Evolutionary conservation across 2,888 invertebrate genomes (phyloP), one percentile per base, ranked within the genome.

Genomic region (Hoplodrina ambigua): DNA sequence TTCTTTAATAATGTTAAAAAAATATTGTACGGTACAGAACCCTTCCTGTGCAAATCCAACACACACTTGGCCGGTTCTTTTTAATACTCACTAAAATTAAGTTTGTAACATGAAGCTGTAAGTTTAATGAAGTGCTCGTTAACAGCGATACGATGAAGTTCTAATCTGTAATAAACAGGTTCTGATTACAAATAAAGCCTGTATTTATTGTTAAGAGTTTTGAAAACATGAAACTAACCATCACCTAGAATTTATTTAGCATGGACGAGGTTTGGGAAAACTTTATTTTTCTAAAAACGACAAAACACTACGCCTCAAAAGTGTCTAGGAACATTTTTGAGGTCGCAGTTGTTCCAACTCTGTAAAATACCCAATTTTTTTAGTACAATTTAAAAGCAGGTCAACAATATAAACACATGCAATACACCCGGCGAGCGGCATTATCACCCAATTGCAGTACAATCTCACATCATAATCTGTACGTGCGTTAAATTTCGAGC

Each of bases 381-480:
- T 2, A 46, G 17, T 11, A 17, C 46, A 46, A 46, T 46, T 6
- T 4, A 15, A 33, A 60, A 46, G 25, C 41, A 46, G 25, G 44
- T 64, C 66, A 66, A 6, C 17, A 57, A 54, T n/a, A 37, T 25
- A 15, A 49, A 44, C 20, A 57, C 56, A 11, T 49, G 19, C 19
- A 54, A 54, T 13, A 55, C 56, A 62, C 46, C 41, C 20, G 74
- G 37, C 64, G 68, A 57, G 56, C 62, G 33, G 53, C 44, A 64
- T 65, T 60, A 68, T 33, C 50, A 60, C 69, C 69, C 52, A 67
- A 71, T 81, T 65, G 61, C 64, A 68, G 65, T 54, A 78, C 72
- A 78, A 64, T 69, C 49, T 68, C 66, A 57, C 59, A 78, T 70
- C 72, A 81, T 72, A 78, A 78, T 70, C 68, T 59, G 55, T 37